Evolutionary conservation across 2,797 vertebrate genomes (phyloP).

Genomic region (Fistularia tabacaria): DNA sequence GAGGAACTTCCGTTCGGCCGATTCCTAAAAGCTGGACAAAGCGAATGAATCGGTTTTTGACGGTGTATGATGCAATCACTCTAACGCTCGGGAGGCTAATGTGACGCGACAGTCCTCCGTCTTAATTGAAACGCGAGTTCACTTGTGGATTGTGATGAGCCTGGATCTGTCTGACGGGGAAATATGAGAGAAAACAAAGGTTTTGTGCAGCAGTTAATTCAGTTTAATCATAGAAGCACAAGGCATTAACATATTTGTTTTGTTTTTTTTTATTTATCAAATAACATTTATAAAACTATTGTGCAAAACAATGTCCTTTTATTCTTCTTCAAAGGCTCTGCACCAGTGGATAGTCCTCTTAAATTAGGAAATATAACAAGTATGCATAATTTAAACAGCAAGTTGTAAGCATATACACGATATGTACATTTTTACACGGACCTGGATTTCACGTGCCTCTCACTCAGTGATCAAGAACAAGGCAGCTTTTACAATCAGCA

Average conservation of each 20-base stretch:
- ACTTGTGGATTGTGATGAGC: neutral
- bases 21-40: too few relatives aligned
- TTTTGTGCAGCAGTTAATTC: conserved; percentile 80
- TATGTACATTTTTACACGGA: conserved; percentile 77
- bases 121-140: neutral
- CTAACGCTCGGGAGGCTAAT: too few relatives aligned
- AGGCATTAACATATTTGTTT: conserved; percentile 79
- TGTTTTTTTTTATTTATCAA: conserved; percentile 77
- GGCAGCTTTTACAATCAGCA: conserved; percentile 73
- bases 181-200: conserved; percentile 80
- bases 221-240: conserved; percentile 98
- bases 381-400: conserved; percentile 81
- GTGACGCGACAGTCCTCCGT: too few relatives aligned
- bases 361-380: conserved; percentile 82
- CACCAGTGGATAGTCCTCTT: conserved; percentile 81
- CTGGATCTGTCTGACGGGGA: conserved; percentile 2
- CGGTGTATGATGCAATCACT: too few relatives aligned
- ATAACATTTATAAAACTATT: conserved; percentile 91
- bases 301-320: conserved; percentile 89
- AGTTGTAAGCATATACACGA: conserved; percentile 72
- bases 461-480: conserved; percentile 68
- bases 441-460: conserved; percentile 71
- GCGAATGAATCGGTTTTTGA: too few relatives aligned
- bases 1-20: too few relatives aligned
- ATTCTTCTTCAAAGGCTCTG: conserved; percentile 78